Conservation (phyloP, 2,888 invertebrate species). For the Andrena dorsata region DNA sequence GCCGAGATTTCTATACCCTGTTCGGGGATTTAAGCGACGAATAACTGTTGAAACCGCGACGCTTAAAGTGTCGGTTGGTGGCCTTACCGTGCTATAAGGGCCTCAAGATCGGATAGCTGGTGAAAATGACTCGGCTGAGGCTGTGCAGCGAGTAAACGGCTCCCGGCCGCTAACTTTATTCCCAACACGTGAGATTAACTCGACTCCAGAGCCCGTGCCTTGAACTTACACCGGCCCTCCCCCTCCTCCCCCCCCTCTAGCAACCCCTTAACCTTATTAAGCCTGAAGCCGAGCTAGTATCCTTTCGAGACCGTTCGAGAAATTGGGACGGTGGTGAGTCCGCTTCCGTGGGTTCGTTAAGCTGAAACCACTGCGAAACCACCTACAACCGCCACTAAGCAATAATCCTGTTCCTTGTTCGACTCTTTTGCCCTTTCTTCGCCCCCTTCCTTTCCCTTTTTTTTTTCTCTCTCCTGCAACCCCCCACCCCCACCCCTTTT, state of each 20-base stretch:
- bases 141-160: constrained; percentile 69
- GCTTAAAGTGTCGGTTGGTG: constrained; percentile 42
- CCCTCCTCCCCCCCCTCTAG: constrained; percentile 18
- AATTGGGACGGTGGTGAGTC: constrained; percentile 76
- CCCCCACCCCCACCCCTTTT: neutral
- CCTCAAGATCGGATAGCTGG: constrained; percentile 66
- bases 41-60: constrained; percentile 45
- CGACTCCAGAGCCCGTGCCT: constrained; percentile 66
- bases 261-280: constrained; percentile 77
- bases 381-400: constrained; percentile 66
- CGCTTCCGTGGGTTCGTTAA: constrained; percentile 77
- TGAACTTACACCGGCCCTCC: constrained; percentile 64
- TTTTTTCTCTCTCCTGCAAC: neutral
- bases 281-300: constrained; percentile 73
- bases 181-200: constrained; percentile 79
- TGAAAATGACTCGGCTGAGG: constrained; percentile 71
- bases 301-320: constrained; percentile 78
- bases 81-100: constrained; percentile 35
- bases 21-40: constrained; percentile 54
- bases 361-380: constrained; percentile 74
- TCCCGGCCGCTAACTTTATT: constrained; percentile 77
- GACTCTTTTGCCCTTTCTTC: constrained; percentile 31
- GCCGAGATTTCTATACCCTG: constrained; percentile 50
- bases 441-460: neutral
- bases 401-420: constrained; percentile 66